Evolutionary conservation across 1,140 invertebrate species (phyloP).

Genomic region (Aphelinus certus): DNA sequence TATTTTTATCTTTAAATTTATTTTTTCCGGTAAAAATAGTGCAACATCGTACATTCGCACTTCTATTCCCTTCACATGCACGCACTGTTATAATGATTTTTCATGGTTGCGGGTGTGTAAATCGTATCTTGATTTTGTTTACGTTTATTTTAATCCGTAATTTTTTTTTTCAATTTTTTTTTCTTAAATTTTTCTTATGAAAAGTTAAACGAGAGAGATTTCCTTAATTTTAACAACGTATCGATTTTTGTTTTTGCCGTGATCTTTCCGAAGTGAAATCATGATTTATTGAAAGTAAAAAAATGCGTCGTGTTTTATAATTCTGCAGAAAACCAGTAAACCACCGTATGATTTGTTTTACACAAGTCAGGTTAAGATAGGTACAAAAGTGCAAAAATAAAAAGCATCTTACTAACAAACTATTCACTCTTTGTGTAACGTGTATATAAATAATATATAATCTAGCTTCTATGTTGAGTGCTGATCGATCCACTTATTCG

Average conservation of each 20-base stretch:
- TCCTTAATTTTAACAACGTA: conserved; percentile 13
- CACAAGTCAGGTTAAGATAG: conserved; percentile 22
- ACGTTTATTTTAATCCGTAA: background rate
- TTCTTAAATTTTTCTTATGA: conserved; percentile 7
- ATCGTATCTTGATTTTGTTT: conserved; percentile 11
- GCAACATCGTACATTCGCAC: conserved; percentile 29
- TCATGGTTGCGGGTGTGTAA: conserved; percentile 8
- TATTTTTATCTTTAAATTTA: conserved; percentile 29
- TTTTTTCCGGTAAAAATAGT: conserved; percentile 36
- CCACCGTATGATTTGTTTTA: conserved; percentile 14
- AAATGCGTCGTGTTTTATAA: conserved; percentile 2
- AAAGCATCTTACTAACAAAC: conserved; percentile 29
- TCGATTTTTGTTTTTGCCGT: background rate
- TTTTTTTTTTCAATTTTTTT: conserved; percentile 12
- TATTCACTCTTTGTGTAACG: conserved; percentile 23
- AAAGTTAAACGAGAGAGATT: conserved; percentile 39
- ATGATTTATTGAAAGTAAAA: background rate
- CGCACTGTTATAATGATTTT: conserved; percentile 11
- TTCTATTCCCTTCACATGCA: conserved; percentile 27
- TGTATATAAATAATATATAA: conserved; percentile 34
- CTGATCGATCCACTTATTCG: conserved; percentile 18
- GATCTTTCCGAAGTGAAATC: conserved; percentile 19
- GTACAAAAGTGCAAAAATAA: conserved; percentile 39
- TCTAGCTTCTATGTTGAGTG: conserved; percentile 10
- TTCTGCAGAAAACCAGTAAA: background rate